Conservation (phyloP, 2,888 invertebrate genomes). For the Eustalomyia histrio region DNA sequence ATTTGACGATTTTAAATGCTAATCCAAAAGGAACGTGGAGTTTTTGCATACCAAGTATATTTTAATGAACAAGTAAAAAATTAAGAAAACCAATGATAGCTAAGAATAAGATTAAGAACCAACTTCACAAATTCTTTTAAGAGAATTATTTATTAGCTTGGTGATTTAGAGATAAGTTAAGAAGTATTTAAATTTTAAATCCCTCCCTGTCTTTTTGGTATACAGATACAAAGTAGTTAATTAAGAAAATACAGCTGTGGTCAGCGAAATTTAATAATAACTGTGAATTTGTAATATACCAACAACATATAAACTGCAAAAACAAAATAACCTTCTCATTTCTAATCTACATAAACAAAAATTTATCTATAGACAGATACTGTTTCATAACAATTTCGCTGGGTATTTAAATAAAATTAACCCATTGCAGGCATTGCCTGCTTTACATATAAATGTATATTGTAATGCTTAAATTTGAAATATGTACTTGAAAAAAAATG, state of each 20-base stretch:
- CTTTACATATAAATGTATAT: too few relatives aligned
- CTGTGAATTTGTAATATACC: constrained; percentile 37
- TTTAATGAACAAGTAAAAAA: too few relatives aligned
- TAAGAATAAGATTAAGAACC: too few relatives aligned
- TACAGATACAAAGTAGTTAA: constrained; percentile 64
- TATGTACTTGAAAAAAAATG: too few relatives aligned
- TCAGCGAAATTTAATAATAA: constrained; percentile 73
- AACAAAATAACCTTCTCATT: constrained; percentile 67
- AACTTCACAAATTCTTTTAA: too few relatives aligned
- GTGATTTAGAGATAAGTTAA: too few relatives aligned
- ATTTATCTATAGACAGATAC: constrained; percentile 64
- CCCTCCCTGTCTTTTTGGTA: constrained; percentile 20
- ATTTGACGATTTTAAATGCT: too few relatives aligned
- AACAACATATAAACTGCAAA: constrained; percentile 33
- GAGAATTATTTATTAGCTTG: too few relatives aligned
- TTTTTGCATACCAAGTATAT: too few relatives aligned
- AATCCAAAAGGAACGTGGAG: too few relatives aligned
- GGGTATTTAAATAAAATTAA: constrained; percentile 41
- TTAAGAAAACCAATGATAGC: too few relatives aligned
- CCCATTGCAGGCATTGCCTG: constrained; percentile 14
- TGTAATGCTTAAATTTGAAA: too few relatives aligned
- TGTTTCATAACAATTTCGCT: constrained; percentile 44
- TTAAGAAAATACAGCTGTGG: constrained; percentile 74
- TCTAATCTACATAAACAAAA: constrained; percentile 70
- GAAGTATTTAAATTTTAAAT: neutral